Conservation (phyloP, 2,888 invertebrate species). For the Monochamus alternatus region DNA sequence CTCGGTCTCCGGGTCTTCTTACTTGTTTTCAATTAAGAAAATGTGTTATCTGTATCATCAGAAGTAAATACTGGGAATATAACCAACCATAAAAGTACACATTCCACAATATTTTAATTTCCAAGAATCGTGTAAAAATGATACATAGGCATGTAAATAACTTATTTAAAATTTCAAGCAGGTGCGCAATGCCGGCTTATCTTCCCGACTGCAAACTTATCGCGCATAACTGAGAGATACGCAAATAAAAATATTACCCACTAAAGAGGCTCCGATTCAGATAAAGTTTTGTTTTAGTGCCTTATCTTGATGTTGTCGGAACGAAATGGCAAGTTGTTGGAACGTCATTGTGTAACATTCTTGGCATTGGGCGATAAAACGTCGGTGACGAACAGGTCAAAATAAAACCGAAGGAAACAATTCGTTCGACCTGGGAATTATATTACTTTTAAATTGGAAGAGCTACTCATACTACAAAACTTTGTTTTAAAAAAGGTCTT, state of each 20-base stretch:
- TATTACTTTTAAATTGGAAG: too few species aligned
- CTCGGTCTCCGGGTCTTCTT: too few species aligned
- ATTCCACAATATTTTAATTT: neutral
- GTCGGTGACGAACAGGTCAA: too few species aligned
- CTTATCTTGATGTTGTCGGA: conserved; percentile 14
- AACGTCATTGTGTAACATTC: conserved; percentile 2
- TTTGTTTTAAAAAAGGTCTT: too few species aligned
- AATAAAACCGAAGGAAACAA: too few species aligned
- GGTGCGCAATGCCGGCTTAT: conserved; percentile 3
- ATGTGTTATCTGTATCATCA: too few species aligned
- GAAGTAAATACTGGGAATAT: too few species aligned
- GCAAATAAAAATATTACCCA: conserved; percentile 2
- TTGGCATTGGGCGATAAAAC: neutral
- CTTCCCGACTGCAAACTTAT: neutral
- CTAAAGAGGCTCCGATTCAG: neutral
- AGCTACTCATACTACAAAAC: too few species aligned
- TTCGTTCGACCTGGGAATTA: too few species aligned
- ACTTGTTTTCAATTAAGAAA: too few species aligned
- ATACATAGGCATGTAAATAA: neutral
- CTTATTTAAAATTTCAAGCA: conserved; percentile 1
- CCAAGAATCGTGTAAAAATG: neutral
- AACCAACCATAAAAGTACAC: too few species aligned
- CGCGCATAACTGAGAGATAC: conserved; percentile 13
- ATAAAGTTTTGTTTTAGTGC: neutral
- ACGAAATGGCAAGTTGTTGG: conserved; percentile 8